Evolutionary conservation across 2,888 invertebrate species (phyloP).

Genomic region (Melieria picta): DNA sequence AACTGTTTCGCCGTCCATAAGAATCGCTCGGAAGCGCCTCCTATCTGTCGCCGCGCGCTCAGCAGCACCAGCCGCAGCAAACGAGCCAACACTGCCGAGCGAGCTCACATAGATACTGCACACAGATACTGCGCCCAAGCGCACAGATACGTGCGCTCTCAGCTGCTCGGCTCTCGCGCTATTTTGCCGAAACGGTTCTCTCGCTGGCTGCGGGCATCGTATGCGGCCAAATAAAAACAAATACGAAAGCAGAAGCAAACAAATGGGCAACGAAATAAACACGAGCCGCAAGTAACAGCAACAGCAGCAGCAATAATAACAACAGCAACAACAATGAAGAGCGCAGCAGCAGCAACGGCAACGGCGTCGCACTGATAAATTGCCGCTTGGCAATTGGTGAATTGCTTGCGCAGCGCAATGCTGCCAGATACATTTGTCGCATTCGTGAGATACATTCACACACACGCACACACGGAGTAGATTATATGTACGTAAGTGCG

Average conservation of each 20-base stretch:
- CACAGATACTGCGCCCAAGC: slow-evolving; percentile 6
- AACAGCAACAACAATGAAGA: slow-evolving; percentile 40
- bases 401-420: slow-evolving; percentile 30
- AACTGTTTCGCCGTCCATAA: too few relatives aligned
- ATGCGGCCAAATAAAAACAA: neutral
- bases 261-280: neutral
- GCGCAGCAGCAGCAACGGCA: slow-evolving; percentile 36
- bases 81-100: neutral
- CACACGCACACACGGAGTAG: neutral
- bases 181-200: neutral
- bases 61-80: neutral
- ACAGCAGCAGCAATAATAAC: slow-evolving; percentile 27
- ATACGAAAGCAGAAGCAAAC: slow-evolving; percentile 16
- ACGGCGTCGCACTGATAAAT: slow-evolving; percentile 53
- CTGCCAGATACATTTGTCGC: slow-evolving; percentile 32
- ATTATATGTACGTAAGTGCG: slow-evolving; percentile 3
- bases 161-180: too few relatives aligned
- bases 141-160: neutral
- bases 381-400: slow-evolving; percentile 55
- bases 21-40: too few relatives aligned
- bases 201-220: slow-evolving; percentile 29
- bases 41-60: too few relatives aligned
- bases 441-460: slow-evolving; percentile 33
- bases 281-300: slow-evolving; percentile 19
- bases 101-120: slow-evolving; percentile 13